phyloP scores from a whole-genome alignment of 2,888 invertebrate genomes.

The Iphiclides podalirius region DNA sequence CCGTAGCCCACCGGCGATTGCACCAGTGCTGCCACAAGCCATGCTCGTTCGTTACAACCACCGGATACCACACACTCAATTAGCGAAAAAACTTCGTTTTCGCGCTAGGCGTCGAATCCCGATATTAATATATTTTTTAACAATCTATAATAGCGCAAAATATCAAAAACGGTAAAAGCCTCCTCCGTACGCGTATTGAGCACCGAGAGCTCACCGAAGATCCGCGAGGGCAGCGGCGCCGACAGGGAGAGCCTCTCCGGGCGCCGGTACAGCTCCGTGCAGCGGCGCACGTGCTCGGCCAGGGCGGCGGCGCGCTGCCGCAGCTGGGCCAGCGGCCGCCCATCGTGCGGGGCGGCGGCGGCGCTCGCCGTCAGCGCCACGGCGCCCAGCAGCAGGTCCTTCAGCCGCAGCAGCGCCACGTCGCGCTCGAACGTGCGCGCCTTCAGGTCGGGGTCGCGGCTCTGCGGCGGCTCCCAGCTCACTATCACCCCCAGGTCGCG shows the following conservation, averaged over 20 bases:
- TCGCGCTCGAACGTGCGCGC: slow-evolving; percentile 60
- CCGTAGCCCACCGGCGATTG: slow-evolving; percentile 62
- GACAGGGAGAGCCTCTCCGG: slow-evolving; percentile 50
- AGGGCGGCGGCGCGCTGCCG: slow-evolving; percentile 47
- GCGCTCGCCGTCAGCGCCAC: slow-evolving; percentile 58
- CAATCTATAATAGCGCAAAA: too few species aligned
- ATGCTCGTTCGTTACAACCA: too few species aligned
- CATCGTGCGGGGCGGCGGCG: slow-evolving; percentile 40
- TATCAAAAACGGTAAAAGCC: too few species aligned
- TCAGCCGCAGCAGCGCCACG: slow-evolving; percentile 55
- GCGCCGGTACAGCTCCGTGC: slow-evolving; percentile 44
- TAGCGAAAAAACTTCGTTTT: too few species aligned
- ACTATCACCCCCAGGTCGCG: slow-evolving; percentile 87
- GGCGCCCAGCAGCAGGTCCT: slow-evolving; percentile 61
- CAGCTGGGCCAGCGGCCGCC: slow-evolving; percentile 38
- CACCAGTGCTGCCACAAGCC: slow-evolving; percentile 8
- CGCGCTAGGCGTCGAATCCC: too few species aligned
- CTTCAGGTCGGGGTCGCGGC: slow-evolving; percentile 48
- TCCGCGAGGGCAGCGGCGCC: slow-evolving; percentile 60
- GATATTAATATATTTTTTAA: too few species aligned
- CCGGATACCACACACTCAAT: too few species aligned
- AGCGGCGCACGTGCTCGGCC: slow-evolving; percentile 51
- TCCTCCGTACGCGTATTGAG: too few species aligned
- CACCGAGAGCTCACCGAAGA: slow-evolving; percentile 54
- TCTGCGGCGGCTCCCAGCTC: slow-evolving; percentile 83